Evolutionary conservation across 2,113 vertebrate genomes (phyloP), one percentile per base, ranked within the genome.

Genomic region (Sebastes schlegelii): DNA sequence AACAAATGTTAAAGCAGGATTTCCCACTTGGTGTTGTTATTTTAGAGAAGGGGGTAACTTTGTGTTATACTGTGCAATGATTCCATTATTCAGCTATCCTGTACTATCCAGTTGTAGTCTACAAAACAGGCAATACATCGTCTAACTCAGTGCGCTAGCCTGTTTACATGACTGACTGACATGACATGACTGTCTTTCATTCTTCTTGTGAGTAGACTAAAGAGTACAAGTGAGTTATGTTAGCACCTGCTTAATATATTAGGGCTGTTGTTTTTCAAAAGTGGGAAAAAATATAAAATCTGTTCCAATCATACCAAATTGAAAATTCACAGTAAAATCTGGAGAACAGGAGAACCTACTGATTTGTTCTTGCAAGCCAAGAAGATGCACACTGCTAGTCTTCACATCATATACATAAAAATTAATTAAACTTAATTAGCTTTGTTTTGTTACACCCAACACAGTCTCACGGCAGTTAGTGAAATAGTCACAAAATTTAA

Each of bases 21-120:
- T 85, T 86, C 76, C 42, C 68, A 60, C 58, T 19, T 16, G 67
- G 68, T 71, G 57, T 70, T 87, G 62, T 85, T 63, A 82, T 76
- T 74, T 64, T 72, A 51, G 17, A 80, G 42, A 34, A 58, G 45
- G 74, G 9, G 6, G 19, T 5, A 51, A 45, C 8, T 48, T 21
- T 9, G n/a, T 52, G 52, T 23, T 42, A 2, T 34, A 40, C 3
- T 11, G 26, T 63, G 26, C 13, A 49, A 34, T 21, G 54, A 52
- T 48, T 61, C 45, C 4, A 55, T 73, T 73, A 68, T 72, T 75
- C 10, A 68, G 49, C n/a, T 23, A 3, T 21, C 26, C 43, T 52
- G 54, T 21, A 40, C 34, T 48, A 12, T 17, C 6, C 43, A 34
- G 26, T 7, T 64, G 52, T 8, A 42, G 13, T 57, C 6, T 4